Conservation (phyloP, 2,888 invertebrate species). For the Platycheirus albimanus region DNA sequence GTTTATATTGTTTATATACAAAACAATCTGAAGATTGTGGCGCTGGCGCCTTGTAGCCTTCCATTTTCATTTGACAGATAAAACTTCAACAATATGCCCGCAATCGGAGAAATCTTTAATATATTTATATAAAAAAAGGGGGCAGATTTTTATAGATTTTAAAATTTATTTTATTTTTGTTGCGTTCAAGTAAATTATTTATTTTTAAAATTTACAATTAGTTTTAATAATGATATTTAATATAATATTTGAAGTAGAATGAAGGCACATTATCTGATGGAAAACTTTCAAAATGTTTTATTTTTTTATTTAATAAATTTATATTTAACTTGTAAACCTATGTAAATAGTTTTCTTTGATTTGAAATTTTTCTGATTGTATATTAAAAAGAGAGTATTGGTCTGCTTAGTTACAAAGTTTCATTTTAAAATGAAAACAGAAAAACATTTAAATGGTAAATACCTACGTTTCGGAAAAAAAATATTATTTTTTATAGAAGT, state of each 20-base stretch:
- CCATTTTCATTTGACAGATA: too few species aligned
- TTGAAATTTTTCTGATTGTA: conserved; percentile 12
- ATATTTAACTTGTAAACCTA: conserved; percentile 14
- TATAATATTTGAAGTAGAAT: conserved; percentile 35
- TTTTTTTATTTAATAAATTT: too few species aligned
- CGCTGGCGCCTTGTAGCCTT: too few species aligned
- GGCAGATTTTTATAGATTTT: background rate
- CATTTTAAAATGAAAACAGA: background rate
- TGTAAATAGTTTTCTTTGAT: conserved; percentile 14
- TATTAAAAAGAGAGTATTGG: conserved; percentile 39
- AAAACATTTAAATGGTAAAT: background rate
- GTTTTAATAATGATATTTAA: conserved; percentile 30
- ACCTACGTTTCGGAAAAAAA: too few species aligned
- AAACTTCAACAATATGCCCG: too few species aligned
- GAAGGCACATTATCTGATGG: conserved; percentile 59
- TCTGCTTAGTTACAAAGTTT: conserved; percentile 15
- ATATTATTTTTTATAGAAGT: too few species aligned
- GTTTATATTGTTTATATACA: too few species aligned
- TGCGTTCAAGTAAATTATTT: conserved; percentile 67
- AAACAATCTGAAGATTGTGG: too few species aligned
- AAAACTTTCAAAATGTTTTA: conserved; percentile 31
- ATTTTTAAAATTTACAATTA: conserved; percentile 62
- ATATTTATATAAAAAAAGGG: too few species aligned
- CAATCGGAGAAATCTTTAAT: too few species aligned
- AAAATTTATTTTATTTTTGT: conserved; percentile 55